Conservation (phyloP, 2,797 vertebrate species). For the Zalophus californianus region DNA sequence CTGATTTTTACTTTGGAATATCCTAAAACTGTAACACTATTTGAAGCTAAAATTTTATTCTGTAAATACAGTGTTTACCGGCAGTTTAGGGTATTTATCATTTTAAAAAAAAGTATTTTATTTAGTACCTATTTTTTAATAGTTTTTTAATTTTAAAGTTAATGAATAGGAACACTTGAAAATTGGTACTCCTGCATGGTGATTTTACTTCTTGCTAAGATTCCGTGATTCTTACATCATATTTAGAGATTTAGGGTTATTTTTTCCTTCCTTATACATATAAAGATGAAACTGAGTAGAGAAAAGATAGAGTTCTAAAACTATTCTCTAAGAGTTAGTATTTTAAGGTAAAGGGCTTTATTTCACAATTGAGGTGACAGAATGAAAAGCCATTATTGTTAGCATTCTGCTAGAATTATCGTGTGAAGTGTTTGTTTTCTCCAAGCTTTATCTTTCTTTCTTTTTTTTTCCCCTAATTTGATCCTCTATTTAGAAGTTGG, state of each 20-base stretch:
- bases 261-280: constrained; percentile 5
- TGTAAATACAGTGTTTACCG: background rate
- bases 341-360: background rate
- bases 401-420: background rate
- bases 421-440: background rate
- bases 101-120: background rate
- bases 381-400: background rate
- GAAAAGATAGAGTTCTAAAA: background rate
- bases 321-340: background rate
- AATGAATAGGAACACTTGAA: background rate
- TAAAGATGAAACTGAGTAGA: background rate
- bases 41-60: background rate
- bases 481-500: background rate
- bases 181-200: background rate
- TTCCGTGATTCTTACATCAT: background rate
- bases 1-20: constrained; percentile 54
- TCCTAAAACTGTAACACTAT: background rate
- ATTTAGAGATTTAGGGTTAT: background rate
- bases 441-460: background rate
- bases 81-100: background rate
- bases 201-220: background rate
- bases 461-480: background rate
- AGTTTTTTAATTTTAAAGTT: constrained; percentile 10
- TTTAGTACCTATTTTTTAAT: background rate
- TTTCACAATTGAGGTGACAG: background rate